Base-by-base conservation (phyloP, 2,888 invertebrate species). In the Cactoblastis cactorum region DNA sequence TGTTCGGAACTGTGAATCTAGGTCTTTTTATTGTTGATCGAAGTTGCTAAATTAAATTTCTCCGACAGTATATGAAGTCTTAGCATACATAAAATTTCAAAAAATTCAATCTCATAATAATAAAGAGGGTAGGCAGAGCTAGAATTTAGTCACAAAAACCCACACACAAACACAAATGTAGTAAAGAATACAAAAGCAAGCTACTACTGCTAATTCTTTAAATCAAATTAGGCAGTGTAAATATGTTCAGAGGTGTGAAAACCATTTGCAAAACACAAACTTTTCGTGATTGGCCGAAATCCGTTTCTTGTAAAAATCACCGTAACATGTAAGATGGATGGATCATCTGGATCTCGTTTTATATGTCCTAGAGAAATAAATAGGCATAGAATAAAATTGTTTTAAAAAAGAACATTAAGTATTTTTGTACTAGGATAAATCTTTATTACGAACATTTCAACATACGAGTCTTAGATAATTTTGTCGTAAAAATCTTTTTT, bases 341-440 rank as follows among this genome's bases (percentile, higher is more conserved):
- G 38, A 18, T 57, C 50, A 8, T 43, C 55, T 3, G 47, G 35
- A 6, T 51, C 43, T 37, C 48, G 49, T 50, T 51, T 47, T 11
- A 56, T 45, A 33, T 50, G 55, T 45, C 59, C 62, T 62, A 53
- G 14, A 49, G 49, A 41, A 54, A 53, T 48, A 43, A 43, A 28
- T 2, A n/a, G n/a, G 11, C 11, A 9, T 8, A 0, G 15, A 8
- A 37, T 1, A 3, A 15, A 38, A 15, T 9, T 15, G 3, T 9
- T 17, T n/a, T n/a, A n/a, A n/a, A n/a, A n/a, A n/a, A n/a, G n/a
- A n/a, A n/a, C n/a, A n/a, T n/a, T n/a, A n/a, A n/a, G n/a, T n/a
- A n/a, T n/a, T n/a, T n/a, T n/a, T n/a, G n/a, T n/a, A n/a, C n/a
- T n/a, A n/a, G n/a, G n/a, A n/a, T n/a, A n/a, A n/a, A n/a, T n/a